Evolutionary conservation across 2,888 invertebrate species (phyloP), one percentile per base, ranked within the genome.

Genomic region (Drosophila maculinotata): DNA sequence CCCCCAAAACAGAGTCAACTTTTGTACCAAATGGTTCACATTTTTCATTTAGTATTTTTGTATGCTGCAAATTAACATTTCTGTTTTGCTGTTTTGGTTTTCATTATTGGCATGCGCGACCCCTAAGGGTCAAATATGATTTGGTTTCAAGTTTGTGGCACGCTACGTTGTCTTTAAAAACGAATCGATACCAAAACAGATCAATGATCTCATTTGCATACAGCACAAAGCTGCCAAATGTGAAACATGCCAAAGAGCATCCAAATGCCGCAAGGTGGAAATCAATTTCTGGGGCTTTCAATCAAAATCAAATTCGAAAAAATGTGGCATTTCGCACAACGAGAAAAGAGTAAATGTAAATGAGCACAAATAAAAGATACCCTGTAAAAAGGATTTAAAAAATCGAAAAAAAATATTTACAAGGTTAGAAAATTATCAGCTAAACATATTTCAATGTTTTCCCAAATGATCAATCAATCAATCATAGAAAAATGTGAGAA

Each of bases 121-220:
- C 82, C 88, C 84, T 70, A 17, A 62, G 87, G 83, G 83, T 88
- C 88, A 88, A 83, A 88, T 73, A 66, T 88, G 87, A 88, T 83
- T 82, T 69, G 76, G 53, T 82, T 71, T 85, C 66, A 54, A 69
- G 81, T 77, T 85, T 69, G 51, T 78, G 66, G 66, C 69, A 69
- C 65, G 71, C 72, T 20, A 58, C 42, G 69, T 59, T 58, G 52
- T 86, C 83, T 82, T 72, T 69, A 86, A 73, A 83, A 70, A 52
- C 71, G 79, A 82, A 88, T 70, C 88, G 88, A 86, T 84, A 88
- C 83, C 85, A 84, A 81, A 83, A 75, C 83, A 84, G 88, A 84
- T 88, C 88, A 84, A 88, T 84, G 83, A 87, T 84, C 83, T 84
- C 88, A 84, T 84, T 84, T 88, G 88, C 88, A 88, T 88, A 81